Conservation (phyloP, 2,888 invertebrate species). For the Halocaridina rubra region DNA sequence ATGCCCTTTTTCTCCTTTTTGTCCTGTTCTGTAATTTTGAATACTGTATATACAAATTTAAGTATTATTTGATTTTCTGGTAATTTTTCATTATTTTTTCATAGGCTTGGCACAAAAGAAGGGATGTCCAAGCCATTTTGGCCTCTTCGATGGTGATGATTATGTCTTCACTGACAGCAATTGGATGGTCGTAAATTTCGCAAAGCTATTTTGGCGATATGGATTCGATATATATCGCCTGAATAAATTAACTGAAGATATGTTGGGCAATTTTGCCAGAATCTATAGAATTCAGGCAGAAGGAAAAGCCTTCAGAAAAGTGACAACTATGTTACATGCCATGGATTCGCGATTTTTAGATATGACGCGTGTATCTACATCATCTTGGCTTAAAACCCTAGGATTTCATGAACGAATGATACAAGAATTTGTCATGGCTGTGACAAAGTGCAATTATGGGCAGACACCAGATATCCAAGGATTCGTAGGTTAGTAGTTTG, state of each 20-base stretch:
- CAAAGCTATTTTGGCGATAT: constrained; percentile 73
- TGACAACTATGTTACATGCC: constrained; percentile 71
- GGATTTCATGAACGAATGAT: constrained; percentile 71
- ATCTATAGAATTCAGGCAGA: constrained; percentile 73
- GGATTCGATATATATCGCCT: constrained; percentile 69
- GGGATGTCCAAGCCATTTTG: not conserved
- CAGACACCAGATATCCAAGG: constrained; percentile 73
- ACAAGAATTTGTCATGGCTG: constrained; percentile 73
- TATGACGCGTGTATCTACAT: constrained; percentile 69
- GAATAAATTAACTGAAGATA: not conserved
- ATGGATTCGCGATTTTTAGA: constrained; percentile 72
- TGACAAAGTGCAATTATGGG: constrained; percentile 74
- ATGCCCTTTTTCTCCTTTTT: too few relatives aligned
- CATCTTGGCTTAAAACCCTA: constrained; percentile 68
- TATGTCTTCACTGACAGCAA: constrained; percentile 72
- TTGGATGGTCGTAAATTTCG: constrained; percentile 69
- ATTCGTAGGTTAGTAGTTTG: constrained; percentile 71
- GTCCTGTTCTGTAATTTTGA: too few relatives aligned
- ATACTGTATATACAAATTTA: too few relatives aligned
- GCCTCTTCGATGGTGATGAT: constrained; percentile 69
- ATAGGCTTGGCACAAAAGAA: not conserved
- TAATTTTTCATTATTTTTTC: too few relatives aligned
- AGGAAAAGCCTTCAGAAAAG: constrained; percentile 71
- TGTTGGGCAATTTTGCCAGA: constrained; percentile 64
- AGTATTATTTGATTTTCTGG: too few relatives aligned